Evolutionary conservation across 2,888 invertebrate species (phyloP).

Genomic region (Tineola bisselliella): DNA sequence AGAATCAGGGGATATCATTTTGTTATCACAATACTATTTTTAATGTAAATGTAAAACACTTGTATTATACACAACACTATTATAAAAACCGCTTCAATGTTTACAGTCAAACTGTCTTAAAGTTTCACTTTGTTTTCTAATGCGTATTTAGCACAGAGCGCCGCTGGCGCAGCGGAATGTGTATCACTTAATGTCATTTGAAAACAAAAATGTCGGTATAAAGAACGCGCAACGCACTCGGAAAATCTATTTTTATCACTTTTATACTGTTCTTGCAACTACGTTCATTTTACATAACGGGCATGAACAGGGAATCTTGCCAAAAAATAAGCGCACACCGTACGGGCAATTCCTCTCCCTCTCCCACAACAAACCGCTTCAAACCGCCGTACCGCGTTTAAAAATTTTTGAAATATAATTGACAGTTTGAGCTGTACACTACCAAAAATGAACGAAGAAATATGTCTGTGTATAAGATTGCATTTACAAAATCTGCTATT

Average conservation of each 20-base stretch:
- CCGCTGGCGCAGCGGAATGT: conserved; percentile 44
- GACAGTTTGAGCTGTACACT: neutral
- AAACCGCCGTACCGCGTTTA: conserved; percentile 37
- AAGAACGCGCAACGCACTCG: conserved; percentile 53
- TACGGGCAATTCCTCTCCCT: neutral
- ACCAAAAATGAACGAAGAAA: neutral
- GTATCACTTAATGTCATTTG: conserved; percentile 57
- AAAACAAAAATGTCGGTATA: conserved; percentile 58
- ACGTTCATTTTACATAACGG: conserved; percentile 54
- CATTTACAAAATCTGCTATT: neutral
- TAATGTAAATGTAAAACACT: neutral
- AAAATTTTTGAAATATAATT: conserved; percentile 21
- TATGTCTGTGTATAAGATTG: neutral
- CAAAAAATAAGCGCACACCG: conserved; percentile 32
- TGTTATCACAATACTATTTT: neutral
- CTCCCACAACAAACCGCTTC: neutral
- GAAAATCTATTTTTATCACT: conserved; percentile 60
- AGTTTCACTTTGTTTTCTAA: conserved; percentile 60
- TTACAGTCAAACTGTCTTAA: conserved; percentile 48
- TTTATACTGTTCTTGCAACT: conserved; percentile 44
- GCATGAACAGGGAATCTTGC: conserved; percentile 55
- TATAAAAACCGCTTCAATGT: conserved; percentile 26
- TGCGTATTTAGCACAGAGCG: conserved; percentile 30
- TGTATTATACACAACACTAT: neutral
- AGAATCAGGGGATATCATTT: neutral